Percentiles rank a stretch among this genome's conserved stretches.
These are phyloP conservation scores for Hemithea aestivaria DNA, from an alignment of 2,888 invertebrate species.

Conservation along the genomic window DNA sequence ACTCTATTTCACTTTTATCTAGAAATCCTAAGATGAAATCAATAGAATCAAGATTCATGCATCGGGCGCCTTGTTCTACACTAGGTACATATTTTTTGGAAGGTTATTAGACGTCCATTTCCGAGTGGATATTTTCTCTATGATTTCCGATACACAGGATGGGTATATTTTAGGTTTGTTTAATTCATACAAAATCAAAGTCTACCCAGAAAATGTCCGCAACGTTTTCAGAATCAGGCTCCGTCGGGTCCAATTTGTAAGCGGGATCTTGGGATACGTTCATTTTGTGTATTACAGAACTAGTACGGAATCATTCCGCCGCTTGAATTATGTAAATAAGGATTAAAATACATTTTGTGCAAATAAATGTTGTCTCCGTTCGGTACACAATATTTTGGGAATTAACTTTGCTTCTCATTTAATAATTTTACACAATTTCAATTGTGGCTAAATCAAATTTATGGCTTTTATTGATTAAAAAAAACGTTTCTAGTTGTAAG, in stretches of 20 bases:
- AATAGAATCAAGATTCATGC: too few species aligned
- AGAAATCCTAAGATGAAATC: too few species aligned
- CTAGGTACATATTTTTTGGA: too few species aligned
- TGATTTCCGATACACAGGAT: too few species aligned
- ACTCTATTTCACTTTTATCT: not conserved
- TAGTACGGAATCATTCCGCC: slow-evolving; percentile 57
- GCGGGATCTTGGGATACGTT: slow-evolving; percentile 77
- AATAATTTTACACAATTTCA: too few species aligned
- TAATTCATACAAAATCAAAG: not conserved
- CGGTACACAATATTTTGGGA: slow-evolving; percentile 7
- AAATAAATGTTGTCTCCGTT: slow-evolving; percentile 42
- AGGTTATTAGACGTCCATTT: too few species aligned
- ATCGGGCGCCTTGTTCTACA: too few species aligned
- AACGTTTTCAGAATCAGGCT: slow-evolving; percentile 57
- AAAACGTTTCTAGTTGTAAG: too few species aligned
- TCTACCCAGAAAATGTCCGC: not conserved
- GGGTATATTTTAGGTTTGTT: too few species aligned
- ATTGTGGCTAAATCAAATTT: too few species aligned
- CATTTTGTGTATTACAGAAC: slow-evolving; percentile 73
- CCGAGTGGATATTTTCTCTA: too few species aligned
- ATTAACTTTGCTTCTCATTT: not conserved
- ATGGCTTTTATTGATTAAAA: too few species aligned
- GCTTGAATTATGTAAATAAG: slow-evolving; percentile 73
- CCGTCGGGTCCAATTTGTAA: slow-evolving; percentile 68
- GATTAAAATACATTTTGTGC: slow-evolving; percentile 54